Evolutionary conservation across 2,797 vertebrate species (phyloP).

Genomic region (Cossypha niveicapilla): DNA sequence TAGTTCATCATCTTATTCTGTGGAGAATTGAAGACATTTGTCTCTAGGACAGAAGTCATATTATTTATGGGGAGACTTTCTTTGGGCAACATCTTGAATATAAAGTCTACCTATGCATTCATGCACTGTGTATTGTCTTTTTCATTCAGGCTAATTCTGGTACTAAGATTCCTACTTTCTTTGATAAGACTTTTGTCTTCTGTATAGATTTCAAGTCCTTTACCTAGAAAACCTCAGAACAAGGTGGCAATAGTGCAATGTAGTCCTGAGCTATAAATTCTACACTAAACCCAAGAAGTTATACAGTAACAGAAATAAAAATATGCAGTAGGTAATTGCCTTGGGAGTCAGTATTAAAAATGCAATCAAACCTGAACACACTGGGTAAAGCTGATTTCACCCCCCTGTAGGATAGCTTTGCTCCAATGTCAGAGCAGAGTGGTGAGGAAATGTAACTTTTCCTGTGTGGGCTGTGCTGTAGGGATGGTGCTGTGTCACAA

Average conservation of each 20-base stretch:
- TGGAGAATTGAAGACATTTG: neutral
- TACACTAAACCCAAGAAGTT: neutral
- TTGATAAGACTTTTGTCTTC: neutral
- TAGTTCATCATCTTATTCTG: slow-evolving; percentile 23
- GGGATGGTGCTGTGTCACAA: neutral
- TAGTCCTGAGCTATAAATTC: neutral
- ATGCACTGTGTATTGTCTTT: neutral
- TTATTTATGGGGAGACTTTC: neutral
- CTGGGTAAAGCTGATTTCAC: neutral
- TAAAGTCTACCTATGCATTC: neutral
- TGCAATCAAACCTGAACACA: neutral
- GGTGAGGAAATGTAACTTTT: neutral
- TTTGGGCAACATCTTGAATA: neutral
- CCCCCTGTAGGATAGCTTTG: neutral
- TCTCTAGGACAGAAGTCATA: neutral
- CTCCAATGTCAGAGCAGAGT: neutral
- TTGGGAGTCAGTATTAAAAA: neutral
- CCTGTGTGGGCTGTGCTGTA: neutral
- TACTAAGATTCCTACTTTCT: neutral
- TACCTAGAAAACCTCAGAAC: neutral
- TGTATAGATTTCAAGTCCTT: neutral
- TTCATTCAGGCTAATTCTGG: neutral
- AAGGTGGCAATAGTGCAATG: neutral
- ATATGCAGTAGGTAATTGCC: neutral
- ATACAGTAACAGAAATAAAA: neutral